phyloP scores from a whole-genome alignment of 2,113 vertebrate species.

The Odobenus rosmarus region DNA sequence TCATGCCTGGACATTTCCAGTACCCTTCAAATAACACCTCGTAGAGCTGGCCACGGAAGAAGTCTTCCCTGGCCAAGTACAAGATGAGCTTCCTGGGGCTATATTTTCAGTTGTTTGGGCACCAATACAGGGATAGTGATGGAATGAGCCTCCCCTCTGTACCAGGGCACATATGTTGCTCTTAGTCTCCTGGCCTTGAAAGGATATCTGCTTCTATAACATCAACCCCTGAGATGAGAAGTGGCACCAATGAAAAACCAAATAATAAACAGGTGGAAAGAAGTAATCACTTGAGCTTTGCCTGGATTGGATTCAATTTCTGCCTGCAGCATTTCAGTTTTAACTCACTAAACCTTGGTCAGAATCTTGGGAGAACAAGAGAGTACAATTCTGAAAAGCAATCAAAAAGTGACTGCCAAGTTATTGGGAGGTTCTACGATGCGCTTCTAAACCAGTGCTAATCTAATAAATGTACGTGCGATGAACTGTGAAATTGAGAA shows the following conservation, averaged over 20 bases:
- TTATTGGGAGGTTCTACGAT: conserved; percentile 34
- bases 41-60: neutral
- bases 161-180: neutral
- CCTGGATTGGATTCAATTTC: conserved; percentile 29
- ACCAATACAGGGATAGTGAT: neutral
- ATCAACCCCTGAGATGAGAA: neutral
- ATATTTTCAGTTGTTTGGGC: neutral
- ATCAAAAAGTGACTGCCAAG: conserved; percentile 58
- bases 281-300: conserved; percentile 44
- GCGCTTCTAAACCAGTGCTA: conserved; percentile 37
- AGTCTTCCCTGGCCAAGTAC: neutral
- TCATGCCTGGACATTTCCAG: neutral
- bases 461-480: conserved; percentile 46
- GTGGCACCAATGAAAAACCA: neutral
- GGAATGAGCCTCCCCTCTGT: neutral
- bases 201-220: neutral
- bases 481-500: conserved; percentile 76
- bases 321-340: conserved; percentile 60
- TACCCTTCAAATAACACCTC: neutral
- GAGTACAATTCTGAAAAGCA: conserved; percentile 62
- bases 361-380: conserved; percentile 57
- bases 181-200: neutral
- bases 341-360: conserved; percentile 59
- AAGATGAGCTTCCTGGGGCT: neutral
- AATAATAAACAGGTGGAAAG: conserved; percentile 42